Percentiles rank a stretch among this genome's conserved stretches.
These are phyloP conservation scores for Sialis lutaria DNA, from an alignment of 2,888 invertebrate genomes.

Conservation along the genomic window DNA sequence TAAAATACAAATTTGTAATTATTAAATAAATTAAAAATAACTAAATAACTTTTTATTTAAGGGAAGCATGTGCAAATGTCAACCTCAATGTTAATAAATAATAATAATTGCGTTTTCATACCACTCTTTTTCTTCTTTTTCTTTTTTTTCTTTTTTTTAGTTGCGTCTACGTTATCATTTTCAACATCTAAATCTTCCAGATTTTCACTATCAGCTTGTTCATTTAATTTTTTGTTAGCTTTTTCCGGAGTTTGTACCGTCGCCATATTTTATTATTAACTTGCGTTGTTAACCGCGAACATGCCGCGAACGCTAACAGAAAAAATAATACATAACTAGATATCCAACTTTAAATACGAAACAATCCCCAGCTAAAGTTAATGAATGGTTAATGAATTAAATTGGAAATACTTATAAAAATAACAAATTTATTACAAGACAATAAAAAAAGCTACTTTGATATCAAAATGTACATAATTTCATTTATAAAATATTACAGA, in stretches of 20 bases:
- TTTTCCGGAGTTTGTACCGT: slow-evolving; percentile 31
- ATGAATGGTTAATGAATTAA: too few relatives aligned
- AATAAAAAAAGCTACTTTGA: too few relatives aligned
- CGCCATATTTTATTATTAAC: slow-evolving; percentile 29
- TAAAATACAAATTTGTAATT: not conserved
- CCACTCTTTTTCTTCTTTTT: slow-evolving; percentile 75
- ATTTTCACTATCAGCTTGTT: slow-evolving; percentile 30
- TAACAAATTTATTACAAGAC: too few relatives aligned
- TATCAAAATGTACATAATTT: too few relatives aligned
- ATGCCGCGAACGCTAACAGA: too few relatives aligned
- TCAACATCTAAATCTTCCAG: slow-evolving; percentile 33
- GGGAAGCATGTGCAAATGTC: slow-evolving; percentile 7
- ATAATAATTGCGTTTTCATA: slow-evolving; percentile 18
- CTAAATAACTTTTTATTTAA: not conserved
- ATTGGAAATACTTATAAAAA: too few relatives aligned
- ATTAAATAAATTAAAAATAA: not conserved
- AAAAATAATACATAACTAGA: too few relatives aligned
- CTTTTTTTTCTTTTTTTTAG: slow-evolving; percentile 71
- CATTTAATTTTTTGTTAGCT: slow-evolving; percentile 31
- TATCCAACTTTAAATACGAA: too few relatives aligned
- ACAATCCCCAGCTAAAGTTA: too few relatives aligned
- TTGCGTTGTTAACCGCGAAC: slow-evolving; percentile 1
- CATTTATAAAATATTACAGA: too few relatives aligned
- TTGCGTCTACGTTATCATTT: slow-evolving; percentile 37
- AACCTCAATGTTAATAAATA: slow-evolving; percentile 6